Evolutionary conservation across 2,888 invertebrate species (phyloP).

Genomic region (Ligdia adustata): DNA sequence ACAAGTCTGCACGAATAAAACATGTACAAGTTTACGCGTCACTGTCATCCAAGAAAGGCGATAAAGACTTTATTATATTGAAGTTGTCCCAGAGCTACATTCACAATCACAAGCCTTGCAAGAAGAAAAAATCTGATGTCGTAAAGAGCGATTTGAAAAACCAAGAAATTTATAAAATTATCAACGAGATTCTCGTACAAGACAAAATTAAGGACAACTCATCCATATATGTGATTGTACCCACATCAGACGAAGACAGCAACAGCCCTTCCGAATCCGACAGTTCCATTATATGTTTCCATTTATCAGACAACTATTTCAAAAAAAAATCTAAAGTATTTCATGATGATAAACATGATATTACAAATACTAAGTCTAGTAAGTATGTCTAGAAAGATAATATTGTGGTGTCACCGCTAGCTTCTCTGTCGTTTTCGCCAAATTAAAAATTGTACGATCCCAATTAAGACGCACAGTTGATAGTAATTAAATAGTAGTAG

Average conservation of each 20-base stretch:
- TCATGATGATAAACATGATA: too few relatives aligned
- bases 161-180: constrained; percentile 37
- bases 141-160: constrained; percentile 42
- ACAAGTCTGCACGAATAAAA: too few relatives aligned
- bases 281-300: constrained; percentile 47
- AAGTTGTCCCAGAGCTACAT: constrained; percentile 32
- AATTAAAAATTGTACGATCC: too few relatives aligned
- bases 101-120: background rate
- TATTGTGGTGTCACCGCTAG: too few relatives aligned
- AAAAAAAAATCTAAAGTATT: too few relatives aligned
- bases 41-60: constrained; percentile 1
- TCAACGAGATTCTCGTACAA: constrained; percentile 41
- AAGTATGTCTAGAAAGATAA: too few relatives aligned
- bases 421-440: too few relatives aligned
- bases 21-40: too few relatives aligned
- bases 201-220: constrained; percentile 41
- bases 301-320: constrained; percentile 41
- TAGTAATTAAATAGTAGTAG: too few relatives aligned
- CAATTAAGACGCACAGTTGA: too few relatives aligned
- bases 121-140: constrained; percentile 30
- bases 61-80: constrained; percentile 27
- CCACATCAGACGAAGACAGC: constrained; percentile 44
- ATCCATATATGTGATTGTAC: constrained; percentile 51
- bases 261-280: constrained; percentile 31
- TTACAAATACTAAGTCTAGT: too few relatives aligned